Conservation (phyloP, 2,888 invertebrate species). For the Dryadula phaetusa region DNA sequence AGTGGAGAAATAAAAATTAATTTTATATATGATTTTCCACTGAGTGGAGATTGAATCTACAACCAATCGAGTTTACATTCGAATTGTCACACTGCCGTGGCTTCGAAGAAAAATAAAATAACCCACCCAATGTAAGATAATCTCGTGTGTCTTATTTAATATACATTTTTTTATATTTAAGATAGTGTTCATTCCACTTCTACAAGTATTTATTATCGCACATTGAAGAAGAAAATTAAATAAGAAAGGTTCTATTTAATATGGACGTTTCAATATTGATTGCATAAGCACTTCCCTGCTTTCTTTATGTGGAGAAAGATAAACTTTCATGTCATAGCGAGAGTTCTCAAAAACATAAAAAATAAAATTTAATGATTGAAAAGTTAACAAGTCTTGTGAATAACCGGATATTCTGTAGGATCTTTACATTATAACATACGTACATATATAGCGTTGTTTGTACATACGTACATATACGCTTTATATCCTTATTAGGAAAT, state of each 20-base stretch:
- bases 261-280: constrained; percentile 2
- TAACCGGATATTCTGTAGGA: too few species aligned
- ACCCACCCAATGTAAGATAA: too few species aligned
- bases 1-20: too few species aligned
- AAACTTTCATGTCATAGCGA: background rate
- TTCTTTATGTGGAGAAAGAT: background rate
- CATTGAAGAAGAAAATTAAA: background rate
- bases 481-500: background rate
- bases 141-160: too few species aligned
- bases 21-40: too few species aligned
- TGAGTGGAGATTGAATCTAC: too few species aligned
- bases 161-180: background rate
- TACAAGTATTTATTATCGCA: background rate
- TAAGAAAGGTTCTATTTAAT: constrained; percentile 1
- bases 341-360: background rate
- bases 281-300: background rate
- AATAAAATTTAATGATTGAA: background rate
- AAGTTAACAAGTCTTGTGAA: background rate
- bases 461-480: background rate
- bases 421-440: too few species aligned
- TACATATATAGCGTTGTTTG: background rate
- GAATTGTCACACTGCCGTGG: too few species aligned
- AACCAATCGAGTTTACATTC: too few species aligned
- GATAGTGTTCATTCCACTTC: background rate
- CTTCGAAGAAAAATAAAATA: too few species aligned